Evolutionary conservation across 1,140 invertebrate species (phyloP), one percentile per base, ranked within the genome.

Genomic region (Colletes latitarsis): DNA sequence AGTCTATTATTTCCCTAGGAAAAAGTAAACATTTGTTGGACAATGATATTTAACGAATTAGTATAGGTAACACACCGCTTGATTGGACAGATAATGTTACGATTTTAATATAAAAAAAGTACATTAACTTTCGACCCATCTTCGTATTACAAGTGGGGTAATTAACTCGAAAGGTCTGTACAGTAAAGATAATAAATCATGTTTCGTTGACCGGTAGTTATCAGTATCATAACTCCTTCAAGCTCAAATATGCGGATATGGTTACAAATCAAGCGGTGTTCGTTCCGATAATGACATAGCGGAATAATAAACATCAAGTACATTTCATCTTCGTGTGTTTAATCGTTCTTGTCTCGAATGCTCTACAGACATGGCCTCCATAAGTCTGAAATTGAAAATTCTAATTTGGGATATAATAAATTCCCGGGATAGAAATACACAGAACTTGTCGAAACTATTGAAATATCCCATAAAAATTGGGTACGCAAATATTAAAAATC

Each of bases 231-330:
- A 77, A 67, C 43, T 41, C 43, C 55, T 21, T 15, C 21, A 19
- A 0, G n/a, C 17, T 39, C 21, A 62, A 77, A 55, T 69, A 39
- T 41, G 43, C 55, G 21, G 55, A 69, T 77, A 15, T 49, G 21
- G 66, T 77, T 77, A 77, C 75, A 77, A 70, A 53, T 77, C 75
- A 15, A 70, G 43, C 55, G 12, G 6, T 17, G 10, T 21, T 62
- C 43, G 46, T 62, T 19, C 10, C 55, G 17, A 52, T 69, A 70
- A 70, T 70, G 75, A 21, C 75, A 46, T 77, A 77, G 70, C 70
- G 66, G 66, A 77, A 77, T 69, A 77, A 77, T 69, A 60, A 41
- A 70, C 55, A n/a, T 69, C 41, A 52, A 77, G 75, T 69, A 77
- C 55, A 77, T 17, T 74, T 64, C 60, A 41, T 55, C 52, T 41